Evolutionary conservation across 23 tunicate species (phyloP).

Genomic region (Trididemnum nubilum): DNA sequence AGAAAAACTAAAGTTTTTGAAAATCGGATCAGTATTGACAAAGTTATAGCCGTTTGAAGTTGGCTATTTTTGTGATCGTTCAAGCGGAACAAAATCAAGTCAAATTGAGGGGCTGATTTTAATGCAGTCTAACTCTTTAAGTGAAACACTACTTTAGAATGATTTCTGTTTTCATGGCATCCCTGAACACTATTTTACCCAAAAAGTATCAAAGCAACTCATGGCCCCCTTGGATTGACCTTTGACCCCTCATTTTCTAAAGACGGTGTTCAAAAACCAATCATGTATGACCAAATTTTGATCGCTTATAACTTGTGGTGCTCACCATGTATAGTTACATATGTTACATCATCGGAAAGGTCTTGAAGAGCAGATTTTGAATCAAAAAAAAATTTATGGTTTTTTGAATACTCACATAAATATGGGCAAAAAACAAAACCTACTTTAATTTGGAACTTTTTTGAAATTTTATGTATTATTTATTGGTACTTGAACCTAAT

Average conservation of each 20-base stretch:
- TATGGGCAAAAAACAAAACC: too few species aligned
- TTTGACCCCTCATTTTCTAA: too few species aligned
- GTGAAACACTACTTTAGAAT: too few species aligned
- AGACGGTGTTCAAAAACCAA: not conserved
- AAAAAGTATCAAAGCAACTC: too few species aligned
- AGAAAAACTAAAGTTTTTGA: not conserved
- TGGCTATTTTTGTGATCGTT: not conserved
- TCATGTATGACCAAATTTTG: not conserved
- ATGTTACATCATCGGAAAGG: slow-evolving; percentile 20
- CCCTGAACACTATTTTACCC: too few species aligned
- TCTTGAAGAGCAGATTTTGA: slow-evolving; percentile 10
- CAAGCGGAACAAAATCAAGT: slow-evolving; percentile 23
- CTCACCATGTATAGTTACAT: not conserved
- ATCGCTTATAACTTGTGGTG: not conserved
- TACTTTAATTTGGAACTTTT: too few species aligned
- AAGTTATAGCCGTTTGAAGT: slow-evolving; percentile 15
- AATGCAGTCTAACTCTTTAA: too few species aligned
- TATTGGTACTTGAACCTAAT: too few species aligned
- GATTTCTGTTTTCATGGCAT: too few species aligned
- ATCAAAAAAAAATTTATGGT: not conserved
- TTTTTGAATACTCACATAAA: not conserved
- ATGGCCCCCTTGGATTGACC: too few species aligned
- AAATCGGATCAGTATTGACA: slow-evolving; percentile 6
- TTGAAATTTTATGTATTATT: too few species aligned
- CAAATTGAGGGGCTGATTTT: too few species aligned